Base-by-base conservation (phyloP, 2,888 invertebrate species). In the Macrophya annulata region DNA sequence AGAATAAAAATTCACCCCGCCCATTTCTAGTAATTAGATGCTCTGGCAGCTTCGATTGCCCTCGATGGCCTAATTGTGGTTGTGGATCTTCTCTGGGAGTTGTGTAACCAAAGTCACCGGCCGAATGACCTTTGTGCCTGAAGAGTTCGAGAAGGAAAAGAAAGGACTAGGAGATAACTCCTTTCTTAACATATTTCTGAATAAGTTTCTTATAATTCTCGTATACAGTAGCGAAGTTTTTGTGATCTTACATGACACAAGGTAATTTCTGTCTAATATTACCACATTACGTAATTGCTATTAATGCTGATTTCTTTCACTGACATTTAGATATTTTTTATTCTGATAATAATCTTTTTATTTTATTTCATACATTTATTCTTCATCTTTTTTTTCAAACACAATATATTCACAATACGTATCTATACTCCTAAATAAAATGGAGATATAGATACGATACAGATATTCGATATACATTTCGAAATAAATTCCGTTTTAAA, bases 91-190 rank as follows among this genome's bases (percentile, higher is more conserved):
- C 68, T 83, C 48, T 62, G 12, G 84, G 48, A 85, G 86, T 89
- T 89, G 85, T 81, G 87, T 86, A 89, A 89, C 85, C 74, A 74
- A 62, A 84, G 74, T 84, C 83, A 87, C 87, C 81, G 86, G 85
- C 85, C 83, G 86, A 72, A 40, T 86, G 86, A 87, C 86, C 87
- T 89, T 89, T 88, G 87, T 81, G 74, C 84, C 83, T 17, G 68
- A 15, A 62, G 43, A 74, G 72, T 74, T 62, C 37, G 62, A 21
- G 43, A 31, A 81, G 62, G 59, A 81, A 81, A 81, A 81, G 81
- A 81, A 81, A 59, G 81, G 81, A 81, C 62, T 81, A 40, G 40
- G 21, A 21, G 81, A 79, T 81, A 81, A 77, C 81, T 62, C 40
- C 62, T 81, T 81, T 25, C 62, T 81, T 37, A 31, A 62, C 59